Evolutionary conservation across 2,797 vertebrate species (phyloP), one percentile per base, ranked within the genome.

Genomic region (Philypnodon macrostomus): DNA sequence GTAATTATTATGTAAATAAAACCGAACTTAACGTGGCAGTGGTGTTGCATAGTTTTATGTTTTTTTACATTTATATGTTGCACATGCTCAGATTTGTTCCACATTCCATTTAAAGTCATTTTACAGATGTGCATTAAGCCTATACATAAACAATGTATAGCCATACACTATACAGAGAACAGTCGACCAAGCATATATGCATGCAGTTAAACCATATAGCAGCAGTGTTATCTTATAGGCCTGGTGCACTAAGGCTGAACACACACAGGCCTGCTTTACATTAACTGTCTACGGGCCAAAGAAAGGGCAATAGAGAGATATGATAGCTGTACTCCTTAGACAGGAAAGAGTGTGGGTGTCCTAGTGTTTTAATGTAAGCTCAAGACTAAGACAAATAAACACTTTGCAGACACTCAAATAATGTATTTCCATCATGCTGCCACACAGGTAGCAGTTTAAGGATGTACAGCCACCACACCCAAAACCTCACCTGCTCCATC

Each of bases 331-430:
- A 47, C 70, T 70, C 69, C 19, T 50, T 29, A 31, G 21, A 40
- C 53, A 59, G 13, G 52, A 59, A 18, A 81, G 62, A 26, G 60
- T 7, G 17, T 57, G 58, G 59, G 60, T 42, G 66, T 61, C 13
- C 29, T 54, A 17, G 42, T 57, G 58, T 54, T 38, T 13, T n/a
- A 36, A 50, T 13, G 21, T 58, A 18, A 50, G 65, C 26, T 33
- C 2, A 18, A 18, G 5, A 21, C 45, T 12, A 38, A 16, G 10
- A 39, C 7, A 15, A n/a, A 50, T 3, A 33, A 30, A 24, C 23
- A 6, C 15, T 11, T 16, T 4, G 2, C 40, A 37, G 12, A 39
- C 19, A 32, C 5, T 12, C 1, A 13, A 49, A 49, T 37, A 1
- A 30, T 23, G 3, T 11, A 16, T 10, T 21, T 33, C 17, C 15